Conservation (phyloP, 2,888 invertebrate genomes). For the Cryptophagus acutangulus region DNA sequence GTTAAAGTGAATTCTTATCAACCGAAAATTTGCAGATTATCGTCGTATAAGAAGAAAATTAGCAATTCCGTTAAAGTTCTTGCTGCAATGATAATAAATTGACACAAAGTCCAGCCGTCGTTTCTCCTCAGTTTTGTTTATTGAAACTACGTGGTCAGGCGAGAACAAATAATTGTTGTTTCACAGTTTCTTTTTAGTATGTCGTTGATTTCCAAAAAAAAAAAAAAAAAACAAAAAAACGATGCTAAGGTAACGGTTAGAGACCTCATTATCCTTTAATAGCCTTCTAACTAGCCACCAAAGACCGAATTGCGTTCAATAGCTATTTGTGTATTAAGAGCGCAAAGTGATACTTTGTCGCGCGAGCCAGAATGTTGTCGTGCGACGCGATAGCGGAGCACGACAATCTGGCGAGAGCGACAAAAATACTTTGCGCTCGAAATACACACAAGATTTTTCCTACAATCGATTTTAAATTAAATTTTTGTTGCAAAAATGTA, state of each 20-base stretch:
- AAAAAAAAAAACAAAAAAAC: too few species aligned
- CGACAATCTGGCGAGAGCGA: too few species aligned
- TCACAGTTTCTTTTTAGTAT: conserved; percentile 38
- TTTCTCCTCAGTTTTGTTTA: conserved; percentile 25
- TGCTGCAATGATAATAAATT: conserved; percentile 20
- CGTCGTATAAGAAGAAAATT: conserved; percentile 13
- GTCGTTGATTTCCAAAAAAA: conserved; percentile 34
- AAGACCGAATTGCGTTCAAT: too few species aligned
- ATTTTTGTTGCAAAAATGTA: too few species aligned
- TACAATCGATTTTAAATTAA: too few species aligned
- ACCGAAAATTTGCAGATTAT: conserved; percentile 31
- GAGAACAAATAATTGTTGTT: conserved; percentile 37
- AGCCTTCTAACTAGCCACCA: too few species aligned
- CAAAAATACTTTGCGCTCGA: too few species aligned
- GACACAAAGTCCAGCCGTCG: conserved; percentile 14
- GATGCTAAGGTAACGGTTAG: conserved; percentile 29
- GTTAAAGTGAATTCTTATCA: conserved; percentile 42
- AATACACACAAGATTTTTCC: too few species aligned
- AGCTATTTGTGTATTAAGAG: too few species aligned
- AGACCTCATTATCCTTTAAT: conserved; percentile 35
- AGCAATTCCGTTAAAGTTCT: conserved; percentile 17
- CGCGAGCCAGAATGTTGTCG: too few species aligned
- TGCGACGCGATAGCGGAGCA: too few species aligned
- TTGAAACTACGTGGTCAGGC: conserved; percentile 27
- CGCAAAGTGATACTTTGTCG: too few species aligned